Percentiles rank a stretch among this genome's conserved stretches.
Conservation (phyloP, 92 coral and sea anemone genomes). For the Pocillopora grandis region DNA sequence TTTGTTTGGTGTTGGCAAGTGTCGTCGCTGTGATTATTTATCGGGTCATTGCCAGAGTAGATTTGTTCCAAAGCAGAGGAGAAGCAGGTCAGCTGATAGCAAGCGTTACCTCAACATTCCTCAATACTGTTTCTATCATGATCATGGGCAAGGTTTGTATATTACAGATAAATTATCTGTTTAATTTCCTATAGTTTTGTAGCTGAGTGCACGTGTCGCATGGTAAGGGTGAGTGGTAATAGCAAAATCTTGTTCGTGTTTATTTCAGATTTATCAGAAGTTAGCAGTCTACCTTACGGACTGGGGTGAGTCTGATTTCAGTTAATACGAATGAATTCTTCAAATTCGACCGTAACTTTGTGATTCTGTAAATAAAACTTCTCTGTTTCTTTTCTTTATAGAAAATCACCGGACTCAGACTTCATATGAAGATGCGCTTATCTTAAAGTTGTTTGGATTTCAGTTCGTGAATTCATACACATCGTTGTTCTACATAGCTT, state of each 20-base stretch:
- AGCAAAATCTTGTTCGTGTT: background rate
- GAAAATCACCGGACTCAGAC: slow-evolving; percentile 97
- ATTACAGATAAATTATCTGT: background rate
- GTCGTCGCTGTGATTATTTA: slow-evolving; percentile 85
- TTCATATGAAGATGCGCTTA: slow-evolving; percentile 90
- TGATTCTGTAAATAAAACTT: background rate
- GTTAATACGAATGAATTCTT: no score
- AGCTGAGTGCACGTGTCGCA: background rate
- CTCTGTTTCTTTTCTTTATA: slow-evolving; percentile 19
- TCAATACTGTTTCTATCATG: slow-evolving; percentile 91
- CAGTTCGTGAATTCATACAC: slow-evolving; percentile 97
- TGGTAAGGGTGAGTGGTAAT: background rate
- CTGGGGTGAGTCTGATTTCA: slow-evolving; percentile 74
- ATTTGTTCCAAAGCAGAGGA: slow-evolving; percentile 72
- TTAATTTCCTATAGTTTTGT: background rate
- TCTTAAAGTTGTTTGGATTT: slow-evolving; percentile 92
- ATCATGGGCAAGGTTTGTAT: slow-evolving; percentile 94
- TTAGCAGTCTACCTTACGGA: slow-evolving; percentile 84
- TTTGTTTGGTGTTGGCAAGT: slow-evolving; percentile 85
- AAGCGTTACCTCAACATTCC: slow-evolving; percentile 90
- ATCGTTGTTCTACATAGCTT: slow-evolving; percentile 94
- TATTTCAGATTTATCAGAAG: slow-evolving; percentile 75
- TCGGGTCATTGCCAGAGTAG: slow-evolving; percentile 90
- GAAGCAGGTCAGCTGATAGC: slow-evolving; percentile 76
- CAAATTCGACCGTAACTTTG: no score